Base-by-base conservation (phyloP, 2,888 invertebrate genomes). In the Ochropleura leucogaster region DNA sequence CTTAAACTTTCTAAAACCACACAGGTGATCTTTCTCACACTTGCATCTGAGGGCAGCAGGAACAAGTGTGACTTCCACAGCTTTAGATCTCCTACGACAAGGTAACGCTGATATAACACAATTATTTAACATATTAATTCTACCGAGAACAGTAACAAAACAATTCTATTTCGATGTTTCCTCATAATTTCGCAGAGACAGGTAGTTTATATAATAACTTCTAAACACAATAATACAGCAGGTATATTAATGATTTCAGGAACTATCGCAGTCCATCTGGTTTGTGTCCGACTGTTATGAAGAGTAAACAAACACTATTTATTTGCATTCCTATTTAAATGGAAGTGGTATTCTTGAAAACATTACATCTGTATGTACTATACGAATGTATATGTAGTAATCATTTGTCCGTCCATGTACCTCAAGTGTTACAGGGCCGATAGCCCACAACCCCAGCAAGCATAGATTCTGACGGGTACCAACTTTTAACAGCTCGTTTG, bases 251-350 rank as follows among this genome's bases (percentile, higher is more conserved):
- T 66, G 60, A 62, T 20, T 73, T 49, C 30, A 65, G 80, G 18
- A 80, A 66, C 60, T 55, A 62, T 40, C 7, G 47, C 20, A 18
- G 30, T 44, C 4, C 18, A 6, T 57, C 80, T 80, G 77, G 65
- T 57, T 74, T 80, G n/a, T 74, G 66, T 80, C n/a, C 12, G 40
- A 44, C 14, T 73, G 4, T 65, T 74, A 80, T 73, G 55, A 80
- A 73, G 18, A 16, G 55, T 44, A 51, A 44, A 62, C 53, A 30
- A 40, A 46, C 6, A 30, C n/a, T 46, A 12, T 16, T 51, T 3
- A 79, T 12, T 57, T 46, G 20, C 12, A 30, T 40, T 76, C 47
- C 16, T 7, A 77, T 70, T 40, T 44, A 49, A 78, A 76, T 76
- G 30, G 3, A 14, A 55, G 30, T 49, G 55, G 44, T 63, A 57